These are phyloP conservation scores for Acrocera orbiculus DNA, from an alignment of 2,888 invertebrate genomes.

Conservation along the genomic window DNA sequence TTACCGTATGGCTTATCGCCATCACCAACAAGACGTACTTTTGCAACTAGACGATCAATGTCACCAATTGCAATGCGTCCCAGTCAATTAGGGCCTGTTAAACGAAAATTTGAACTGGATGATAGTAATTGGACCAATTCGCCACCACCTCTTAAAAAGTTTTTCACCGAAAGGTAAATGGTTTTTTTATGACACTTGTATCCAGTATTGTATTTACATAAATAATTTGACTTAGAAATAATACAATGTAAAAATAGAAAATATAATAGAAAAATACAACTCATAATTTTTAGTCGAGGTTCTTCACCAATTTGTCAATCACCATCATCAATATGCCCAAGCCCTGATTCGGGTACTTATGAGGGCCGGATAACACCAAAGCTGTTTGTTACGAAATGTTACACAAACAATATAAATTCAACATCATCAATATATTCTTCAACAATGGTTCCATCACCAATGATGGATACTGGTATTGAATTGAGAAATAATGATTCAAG, in stretches of 20 bases:
- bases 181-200: not conserved
- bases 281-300: conserved; percentile 21
- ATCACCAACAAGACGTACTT: conserved; percentile 68
- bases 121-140: conserved; percentile 25
- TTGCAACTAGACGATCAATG: conserved; percentile 65
- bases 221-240: too few species aligned
- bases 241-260: too few species aligned
- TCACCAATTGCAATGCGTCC: conserved; percentile 76
- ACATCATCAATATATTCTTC: conserved; percentile 26
- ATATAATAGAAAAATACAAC: too few species aligned
- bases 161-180: conserved; percentile 26
- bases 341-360: conserved; percentile 30
- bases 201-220: too few species aligned
- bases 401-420: conserved; percentile 18
- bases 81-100: conserved; percentile 49
- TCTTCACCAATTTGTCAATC: conserved; percentile 31
- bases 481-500: conserved; percentile 14
- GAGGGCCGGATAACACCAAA: conserved; percentile 32
- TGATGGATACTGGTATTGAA: conserved; percentile 15
- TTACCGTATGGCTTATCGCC: conserved; percentile 47
- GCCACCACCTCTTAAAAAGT: conserved; percentile 29
- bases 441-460: conserved; percentile 17
- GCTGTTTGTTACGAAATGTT: conserved; percentile 27
- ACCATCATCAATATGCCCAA: conserved; percentile 30
- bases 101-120: conserved; percentile 32